These are phyloP conservation scores for Malacosoma neustria DNA, from an alignment of 2,888 invertebrate species.

Conservation along the genomic window DNA sequence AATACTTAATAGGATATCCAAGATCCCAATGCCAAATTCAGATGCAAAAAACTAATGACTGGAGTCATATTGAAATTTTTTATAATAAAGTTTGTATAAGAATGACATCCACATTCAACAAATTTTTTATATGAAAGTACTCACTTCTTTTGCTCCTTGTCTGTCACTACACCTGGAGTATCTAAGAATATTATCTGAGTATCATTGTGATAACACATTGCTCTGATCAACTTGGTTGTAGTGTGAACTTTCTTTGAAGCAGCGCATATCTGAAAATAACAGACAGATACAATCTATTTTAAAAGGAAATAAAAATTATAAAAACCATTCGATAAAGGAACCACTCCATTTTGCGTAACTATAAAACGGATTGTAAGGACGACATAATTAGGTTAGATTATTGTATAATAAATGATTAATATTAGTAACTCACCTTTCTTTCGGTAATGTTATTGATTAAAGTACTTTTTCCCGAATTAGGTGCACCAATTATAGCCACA, in stretches of 20 bases:
- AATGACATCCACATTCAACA: too few relatives aligned
- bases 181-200: constrained; percentile 94
- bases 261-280: constrained; percentile 83
- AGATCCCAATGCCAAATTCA: too few relatives aligned
- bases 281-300: background rate
- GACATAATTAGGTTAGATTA: too few relatives aligned
- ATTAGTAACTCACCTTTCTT: constrained; percentile 77
- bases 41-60: too few relatives aligned
- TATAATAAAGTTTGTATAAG: too few relatives aligned
- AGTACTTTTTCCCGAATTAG: constrained; percentile 97
- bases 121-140: constrained; percentile 13
- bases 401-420: too few relatives aligned
- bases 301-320: background rate
- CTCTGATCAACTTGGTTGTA: constrained; percentile 82
- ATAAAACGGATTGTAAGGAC: too few relatives aligned
- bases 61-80: too few relatives aligned
- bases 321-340: too few relatives aligned
- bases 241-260: constrained; percentile 95
- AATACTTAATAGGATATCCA: too few relatives aligned
- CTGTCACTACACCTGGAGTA: constrained; percentile 91
- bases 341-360: too few relatives aligned
- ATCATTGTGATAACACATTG: constrained; percentile 82
- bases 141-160: constrained; percentile 80
- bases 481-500: constrained; percentile 92
- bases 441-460: constrained; percentile 90